These are phyloP conservation scores for Aspidoscelis tigris DNA, from an alignment of 2,113 vertebrate genomes.

Conservation along the genomic window DNA sequence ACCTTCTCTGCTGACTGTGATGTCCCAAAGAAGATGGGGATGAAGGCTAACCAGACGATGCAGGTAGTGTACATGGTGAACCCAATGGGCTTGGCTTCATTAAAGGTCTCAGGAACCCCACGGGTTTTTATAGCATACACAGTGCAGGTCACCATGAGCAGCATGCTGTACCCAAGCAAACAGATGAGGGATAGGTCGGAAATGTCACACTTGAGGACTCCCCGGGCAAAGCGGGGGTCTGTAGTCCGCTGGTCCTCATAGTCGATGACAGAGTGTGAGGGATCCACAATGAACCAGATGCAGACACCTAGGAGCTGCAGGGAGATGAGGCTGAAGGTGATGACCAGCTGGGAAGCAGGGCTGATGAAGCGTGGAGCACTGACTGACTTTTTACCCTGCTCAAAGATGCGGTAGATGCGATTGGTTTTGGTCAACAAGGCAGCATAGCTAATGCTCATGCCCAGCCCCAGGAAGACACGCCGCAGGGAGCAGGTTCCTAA, in stretches of 20 bases:
- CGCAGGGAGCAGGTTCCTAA: conserved; percentile 89
- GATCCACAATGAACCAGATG: conserved; percentile 95
- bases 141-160: conserved; percentile 97
- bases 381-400: conserved; percentile 95
- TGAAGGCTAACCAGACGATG: conserved; percentile 97
- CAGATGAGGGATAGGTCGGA: conserved; percentile 97
- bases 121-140: conserved; percentile 97
- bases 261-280: conserved; percentile 93
- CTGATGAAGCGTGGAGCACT: conserved; percentile 93
- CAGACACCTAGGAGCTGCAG: conserved; percentile 94
- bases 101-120: conserved; percentile 95
- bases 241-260: conserved; percentile 95
- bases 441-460: conserved; percentile 97
- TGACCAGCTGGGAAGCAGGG: conserved; percentile 93
- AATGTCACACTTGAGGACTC: conserved; percentile 90
- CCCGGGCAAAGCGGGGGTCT: conserved; percentile 87
- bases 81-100: conserved; percentile 97
- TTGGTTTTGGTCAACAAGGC: conserved; percentile 97
- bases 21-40: conserved; percentile 97
- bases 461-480: conserved; percentile 92
- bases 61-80: conserved; percentile 99
- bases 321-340: conserved; percentile 95
- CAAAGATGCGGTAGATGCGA: conserved; percentile 97
- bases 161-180: conserved; percentile 96
- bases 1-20: conserved; percentile 90